phyloP scores from a whole-genome alignment of 2,113 vertebrate species.

The Uria lomvia region DNA sequence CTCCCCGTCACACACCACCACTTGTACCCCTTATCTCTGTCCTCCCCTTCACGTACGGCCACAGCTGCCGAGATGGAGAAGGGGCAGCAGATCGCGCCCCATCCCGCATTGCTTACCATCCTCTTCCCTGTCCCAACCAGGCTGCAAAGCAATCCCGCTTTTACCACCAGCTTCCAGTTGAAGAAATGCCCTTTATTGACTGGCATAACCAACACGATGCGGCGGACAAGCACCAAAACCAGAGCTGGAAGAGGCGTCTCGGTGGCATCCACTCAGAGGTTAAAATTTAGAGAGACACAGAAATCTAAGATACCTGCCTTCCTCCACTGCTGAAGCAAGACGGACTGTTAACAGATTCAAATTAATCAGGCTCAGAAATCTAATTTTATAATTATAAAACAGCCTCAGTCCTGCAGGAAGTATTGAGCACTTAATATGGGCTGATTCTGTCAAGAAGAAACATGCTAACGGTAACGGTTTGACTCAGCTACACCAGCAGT shows the following conservation, averaged over 20 bases:
- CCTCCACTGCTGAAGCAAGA: not conserved
- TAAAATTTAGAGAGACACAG: not conserved
- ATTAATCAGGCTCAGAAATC: not conserved
- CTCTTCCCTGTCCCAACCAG: not conserved
- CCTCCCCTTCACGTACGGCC: not conserved
- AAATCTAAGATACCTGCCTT: not conserved
- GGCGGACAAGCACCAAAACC: not conserved
- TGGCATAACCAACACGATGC: fast-evolving
- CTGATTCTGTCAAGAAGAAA: not conserved
- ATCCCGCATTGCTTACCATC: not conserved
- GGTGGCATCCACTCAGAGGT: not conserved
- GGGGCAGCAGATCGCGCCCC: not conserved
- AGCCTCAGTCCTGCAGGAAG: not conserved
- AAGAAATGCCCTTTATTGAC: not conserved
- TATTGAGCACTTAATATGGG: not conserved
- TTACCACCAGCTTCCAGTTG: not conserved
- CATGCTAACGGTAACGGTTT: not conserved
- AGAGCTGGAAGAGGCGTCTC: not conserved
- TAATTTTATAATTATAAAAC: not conserved
- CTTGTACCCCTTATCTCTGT: not conserved
- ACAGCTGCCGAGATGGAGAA: not conserved
- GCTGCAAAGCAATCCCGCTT: not conserved
- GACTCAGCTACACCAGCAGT: not conserved
- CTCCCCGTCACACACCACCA: fast-evolving
- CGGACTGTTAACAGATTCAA: not conserved